Evolutionary conservation across 2,113 vertebrate species (phyloP), one percentile per base, ranked within the genome.

Genomic region (Promerops cafer): DNA sequence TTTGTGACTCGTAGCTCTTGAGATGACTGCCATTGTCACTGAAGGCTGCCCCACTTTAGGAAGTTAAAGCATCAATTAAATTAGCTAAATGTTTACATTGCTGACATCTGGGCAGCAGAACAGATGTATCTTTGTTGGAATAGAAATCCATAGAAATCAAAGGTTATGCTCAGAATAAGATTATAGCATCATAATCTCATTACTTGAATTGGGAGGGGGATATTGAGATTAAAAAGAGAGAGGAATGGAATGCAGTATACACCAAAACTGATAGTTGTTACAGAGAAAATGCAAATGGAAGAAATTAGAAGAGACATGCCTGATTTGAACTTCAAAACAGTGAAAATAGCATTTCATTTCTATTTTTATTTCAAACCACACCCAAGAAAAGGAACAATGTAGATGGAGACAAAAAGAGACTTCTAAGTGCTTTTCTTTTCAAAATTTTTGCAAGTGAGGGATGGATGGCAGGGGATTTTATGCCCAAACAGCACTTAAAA

Each of bases 311-410:
- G 71, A 95, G 89, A 61, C 54, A 19, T 84, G 64, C 31, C 72
- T 37, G 68, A 90, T 90, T 86, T 83, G 60, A 91, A 94, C 90
- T 94, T 95, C 79, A 90, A 86, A 95, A 86, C 79, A 81, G 71
- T 94, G 92, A 92, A 97, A 96, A 97, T 56, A 94, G 52, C 85
- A 78, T 94, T 96, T 84, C 30, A n/a, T 87, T 96, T 89, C 96
- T 96, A 92, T 95, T 96, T 96, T 95, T 95, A 90, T 95, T 94
- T 86, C 93, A 86, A 71, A 86, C 95, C 61, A 66, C 85, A 77
- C 86, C 63, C 39, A 33, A 96, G 68, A 66, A 81, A 80, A 80
- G 82, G 37, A 84, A 84, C 94, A 85, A 90, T 81, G 59, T 86
- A 90, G 87, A 80, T 83, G 59, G 82, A 95, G 76, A 63, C 75